Percentiles rank a stretch among this genome's conserved stretches.
phyloP scores from a whole-genome alignment of 2,113 vertebrate species.

The Chunga burmeisteri region DNA sequence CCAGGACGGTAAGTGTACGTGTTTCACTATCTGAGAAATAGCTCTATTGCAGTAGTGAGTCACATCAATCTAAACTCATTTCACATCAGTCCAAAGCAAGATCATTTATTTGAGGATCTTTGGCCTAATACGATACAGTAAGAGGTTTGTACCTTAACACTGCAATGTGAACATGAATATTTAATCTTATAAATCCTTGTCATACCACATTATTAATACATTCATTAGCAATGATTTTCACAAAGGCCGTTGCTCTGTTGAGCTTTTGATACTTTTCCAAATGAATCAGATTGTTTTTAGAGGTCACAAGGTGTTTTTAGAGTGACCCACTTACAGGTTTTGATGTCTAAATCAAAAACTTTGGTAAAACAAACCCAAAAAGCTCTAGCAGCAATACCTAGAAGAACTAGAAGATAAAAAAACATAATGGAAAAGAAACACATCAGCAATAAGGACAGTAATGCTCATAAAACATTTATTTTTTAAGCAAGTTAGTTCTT shows the following conservation, averaged over 20 bases:
- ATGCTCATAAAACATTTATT: not conserved
- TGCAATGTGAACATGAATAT: not conserved
- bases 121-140: not conserved
- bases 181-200: not conserved
- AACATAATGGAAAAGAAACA: not conserved
- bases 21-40: not conserved
- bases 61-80: not conserved
- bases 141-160: not conserved
- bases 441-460: not conserved
- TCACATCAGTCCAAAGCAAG: not conserved
- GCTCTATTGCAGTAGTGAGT: not conserved
- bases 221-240: not conserved
- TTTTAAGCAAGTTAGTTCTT: not conserved
- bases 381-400: not conserved
- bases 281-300: not conserved
- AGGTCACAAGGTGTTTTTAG: not conserved
- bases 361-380: not conserved
- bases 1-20: not conserved
- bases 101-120: not conserved
- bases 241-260: not conserved
- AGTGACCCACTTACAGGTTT: not conserved
- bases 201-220: not conserved
- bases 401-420: not conserved
- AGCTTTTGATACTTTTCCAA: slow-evolving; percentile 1
- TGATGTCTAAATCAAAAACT: not conserved